Evolutionary conservation across 2,888 invertebrate genomes (phyloP), one percentile per base, ranked within the genome.

Genomic region (Eumacrocentrus americanus): DNA sequence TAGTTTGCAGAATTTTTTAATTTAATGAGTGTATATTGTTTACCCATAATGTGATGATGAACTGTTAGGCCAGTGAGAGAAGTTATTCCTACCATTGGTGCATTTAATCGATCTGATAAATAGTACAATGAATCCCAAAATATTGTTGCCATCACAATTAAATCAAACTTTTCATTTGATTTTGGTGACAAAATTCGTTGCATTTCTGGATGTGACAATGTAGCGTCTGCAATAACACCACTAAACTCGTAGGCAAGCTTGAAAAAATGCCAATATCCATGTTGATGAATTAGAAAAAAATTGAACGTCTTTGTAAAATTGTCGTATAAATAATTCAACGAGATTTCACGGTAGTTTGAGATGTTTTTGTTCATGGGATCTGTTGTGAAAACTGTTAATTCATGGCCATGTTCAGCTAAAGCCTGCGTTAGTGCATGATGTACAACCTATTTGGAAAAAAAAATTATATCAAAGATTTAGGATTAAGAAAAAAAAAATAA

Each of bases 131-230:
- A 62, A 0, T 85, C 84, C 6, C 84, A 64, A 12, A 18, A 79
- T 29, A 85, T 82, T 9, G 83, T 83, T 74, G 87, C 86, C 5
- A 86, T 82, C 48, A 87, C 76, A 2, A 86, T 82, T 40, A 86
- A 72, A 73, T 87, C 86, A 67, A 86, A 87, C 60, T 81, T 79
- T 25, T 84, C 76, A 35, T 81, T 46, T 16, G 47, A 14, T 12
- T 47, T 56, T n/a, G 55, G 16, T 25, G 55, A 56, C 25, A 56
- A 23, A 22, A 46, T 18, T 11, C 22, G 14, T 16, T 56, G 34
- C 37, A 56, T 35, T 23, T 47, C 14, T 11, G 22, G 14, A 56
- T 82, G 0, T 81, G 81, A 35, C 0, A 60, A 29, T 37, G 71
- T 35, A 0, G 4, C 3, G 2, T 70, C 62, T 1, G 22, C 0